Base-by-base conservation (phyloP, 2,797 vertebrate species). In the Chrosomus eos region DNA sequence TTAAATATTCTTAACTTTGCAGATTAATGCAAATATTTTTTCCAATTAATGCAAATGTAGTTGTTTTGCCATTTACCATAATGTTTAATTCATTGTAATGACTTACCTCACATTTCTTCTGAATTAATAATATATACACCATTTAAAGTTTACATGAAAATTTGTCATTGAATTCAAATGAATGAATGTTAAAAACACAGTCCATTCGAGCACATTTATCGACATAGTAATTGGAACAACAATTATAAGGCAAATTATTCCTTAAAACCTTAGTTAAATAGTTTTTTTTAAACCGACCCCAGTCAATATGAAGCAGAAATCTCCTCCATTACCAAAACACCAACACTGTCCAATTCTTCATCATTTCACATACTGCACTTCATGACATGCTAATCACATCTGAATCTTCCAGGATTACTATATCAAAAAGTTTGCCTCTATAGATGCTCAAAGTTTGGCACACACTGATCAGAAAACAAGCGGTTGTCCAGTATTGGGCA, bases 371-470 rank as follows among this genome's bases (percentile, higher is more conserved):
- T 8, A 31, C 23, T 28, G 28, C 18, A 53, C 23, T 28, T 40
- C 18, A 53, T 28, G 6, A 71, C 9, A 58, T 38, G 33, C 33
- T 28, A 71, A 38, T 53, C 14, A 28, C 33, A 70, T 38, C 7
- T 16, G 7, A 45, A 48, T 64, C 28, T 33, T 73, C 7, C 70
- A 64, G 80, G 23, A 82, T 33, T 73, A 26, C 16, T 38, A 82
- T 62, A 82, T 82, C 38, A 45, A 62, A 48, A 18, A 5, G 3
- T 73, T 73, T 51, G 21, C 70, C 36, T 74, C 23, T 51, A 74
- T 9, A n/a, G n/a, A 51, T 36, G 19, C 7, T 73, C 55, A 45
- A 45, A 43, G 43, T 10, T 33, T 68, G 73, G 62, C 73, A 31
- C 19, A 31, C 60, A 53, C 33, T 28, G 8, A 28, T 38, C 43